Evolutionary conservation across 2,888 invertebrate genomes (phyloP).

Genomic region (Anoncus sp.): DNA sequence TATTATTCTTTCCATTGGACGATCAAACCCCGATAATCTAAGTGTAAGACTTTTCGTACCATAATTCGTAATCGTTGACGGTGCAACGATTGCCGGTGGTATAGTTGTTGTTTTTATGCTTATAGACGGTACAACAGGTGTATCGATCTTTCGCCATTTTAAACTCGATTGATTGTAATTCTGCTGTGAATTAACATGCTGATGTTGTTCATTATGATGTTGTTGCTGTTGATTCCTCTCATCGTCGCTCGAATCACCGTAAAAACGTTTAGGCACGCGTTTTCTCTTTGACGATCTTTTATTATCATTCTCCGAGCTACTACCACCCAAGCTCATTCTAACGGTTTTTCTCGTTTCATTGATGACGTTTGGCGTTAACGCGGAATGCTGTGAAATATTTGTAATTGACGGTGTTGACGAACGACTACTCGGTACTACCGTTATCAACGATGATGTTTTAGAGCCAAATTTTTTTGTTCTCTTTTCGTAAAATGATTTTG

Average conservation of each 20-base stretch:
- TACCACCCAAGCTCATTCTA: constrained; percentile 73
- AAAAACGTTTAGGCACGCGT: constrained; percentile 93
- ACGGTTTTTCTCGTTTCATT: constrained; percentile 46
- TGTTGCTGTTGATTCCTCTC: constrained; percentile 86
- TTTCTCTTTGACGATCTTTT: constrained; percentile 92
- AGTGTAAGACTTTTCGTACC: constrained; percentile 59
- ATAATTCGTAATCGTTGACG: constrained; percentile 46
- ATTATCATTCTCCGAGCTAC: constrained; percentile 86
- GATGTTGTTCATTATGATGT: constrained; percentile 68
- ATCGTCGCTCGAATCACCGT: constrained; percentile 95
- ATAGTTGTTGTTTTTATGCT: constrained; percentile 38
- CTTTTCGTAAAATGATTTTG: constrained; percentile 82
- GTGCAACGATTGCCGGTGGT: not conserved
- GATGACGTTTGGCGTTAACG: too few relatives aligned
- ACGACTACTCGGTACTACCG: constrained; percentile 65
- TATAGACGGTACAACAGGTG: constrained; percentile 41
- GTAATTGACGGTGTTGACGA: constrained; percentile 70
- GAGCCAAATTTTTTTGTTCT: constrained; percentile 68
- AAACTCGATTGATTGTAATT: constrained; percentile 73
- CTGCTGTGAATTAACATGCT: constrained; percentile 71
- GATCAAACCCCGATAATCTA: constrained; percentile 57
- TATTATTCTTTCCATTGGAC: constrained; percentile 53
- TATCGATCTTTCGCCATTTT: constrained; percentile 90
- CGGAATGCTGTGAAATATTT: too few relatives aligned
- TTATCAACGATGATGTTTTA: constrained; percentile 65